phyloP scores from a whole-genome alignment of 2,113 vertebrate species.

The Sinosuthora webbiana region DNA sequence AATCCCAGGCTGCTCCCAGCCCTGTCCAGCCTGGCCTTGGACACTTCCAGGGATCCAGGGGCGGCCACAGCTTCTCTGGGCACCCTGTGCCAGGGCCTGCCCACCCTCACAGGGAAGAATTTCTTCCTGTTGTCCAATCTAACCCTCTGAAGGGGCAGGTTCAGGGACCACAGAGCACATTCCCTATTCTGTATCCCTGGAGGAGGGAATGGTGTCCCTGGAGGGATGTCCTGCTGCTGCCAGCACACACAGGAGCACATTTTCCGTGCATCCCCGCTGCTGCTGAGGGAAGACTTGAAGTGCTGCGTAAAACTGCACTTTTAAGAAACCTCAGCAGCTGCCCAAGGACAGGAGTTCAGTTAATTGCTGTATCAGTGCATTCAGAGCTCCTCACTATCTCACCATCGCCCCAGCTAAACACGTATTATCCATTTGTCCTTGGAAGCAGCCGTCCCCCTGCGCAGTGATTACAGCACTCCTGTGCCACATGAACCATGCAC shows the following conservation, averaged over 20 bases:
- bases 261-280: not conserved
- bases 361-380: conserved; percentile 41
- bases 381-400: conserved; percentile 25
- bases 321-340: conserved; percentile 39
- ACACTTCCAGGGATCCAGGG: not conserved
- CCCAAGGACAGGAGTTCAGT: conserved; percentile 51
- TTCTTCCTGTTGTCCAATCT: too few species aligned
- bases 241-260: not conserved
- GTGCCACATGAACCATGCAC: not conserved
- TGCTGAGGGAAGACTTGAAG: not conserved
- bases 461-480: conserved; percentile 25
- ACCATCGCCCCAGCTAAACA: not conserved
- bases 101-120: not conserved
- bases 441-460: not conserved
- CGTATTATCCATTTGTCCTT: conserved; percentile 59
- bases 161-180: too few species aligned
- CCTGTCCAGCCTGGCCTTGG: accelerated
- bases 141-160: not conserved
- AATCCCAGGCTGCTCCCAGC: accelerated
- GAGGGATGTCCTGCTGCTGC: not conserved
- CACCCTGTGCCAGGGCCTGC: not conserved
- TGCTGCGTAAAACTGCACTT: conserved; percentile 17
- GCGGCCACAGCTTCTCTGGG: not conserved
- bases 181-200: not conserved
- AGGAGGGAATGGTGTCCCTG: not conserved